Evolutionary conservation across 53 echinoderm and acorn worm genomes (phyloP).

Genomic region (Paracentrotus lividus): DNA sequence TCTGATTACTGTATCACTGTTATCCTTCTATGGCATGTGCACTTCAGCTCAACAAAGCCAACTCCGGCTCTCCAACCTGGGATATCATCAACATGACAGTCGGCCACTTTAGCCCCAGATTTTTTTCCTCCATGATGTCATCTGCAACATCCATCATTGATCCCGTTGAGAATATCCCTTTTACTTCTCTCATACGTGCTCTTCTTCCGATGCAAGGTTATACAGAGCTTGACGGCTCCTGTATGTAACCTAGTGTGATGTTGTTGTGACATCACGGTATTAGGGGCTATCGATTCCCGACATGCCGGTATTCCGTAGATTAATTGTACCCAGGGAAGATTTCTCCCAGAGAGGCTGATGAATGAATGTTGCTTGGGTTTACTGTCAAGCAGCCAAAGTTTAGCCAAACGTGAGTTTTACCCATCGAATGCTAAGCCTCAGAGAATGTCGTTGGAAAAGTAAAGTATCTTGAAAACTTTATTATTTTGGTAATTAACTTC

Average conservation of each 20-base stretch:
- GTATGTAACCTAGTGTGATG: constrained; percentile 16
- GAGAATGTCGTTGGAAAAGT: too few species aligned
- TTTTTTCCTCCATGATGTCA: background rate
- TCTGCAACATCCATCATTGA: constrained; percentile 51
- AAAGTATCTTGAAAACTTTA: too few species aligned
- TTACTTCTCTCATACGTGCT: background rate
- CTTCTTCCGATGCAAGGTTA: constrained; percentile 14
- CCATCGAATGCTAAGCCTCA: too few species aligned
- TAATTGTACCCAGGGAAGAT: background rate
- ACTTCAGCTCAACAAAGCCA: constrained; percentile 9
- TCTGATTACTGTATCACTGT: background rate
- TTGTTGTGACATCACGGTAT: constrained; percentile 27
- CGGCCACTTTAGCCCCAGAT: background rate
- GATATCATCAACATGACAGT: constrained; percentile 1
- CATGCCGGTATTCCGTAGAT: constrained; percentile 13
- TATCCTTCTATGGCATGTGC: background rate
- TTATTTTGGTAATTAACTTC: too few species aligned
- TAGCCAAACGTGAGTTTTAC: background rate
- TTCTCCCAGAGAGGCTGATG: background rate
- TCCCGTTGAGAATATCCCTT: constrained; percentile 42
- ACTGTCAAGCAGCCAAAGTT: background rate
- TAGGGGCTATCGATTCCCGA: constrained; percentile 4
- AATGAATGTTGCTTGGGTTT: background rate
- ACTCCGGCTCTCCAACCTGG: background rate
- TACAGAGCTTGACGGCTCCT: background rate